These are phyloP conservation scores for Muscidifurax raptorellus DNA, from an alignment of 1,140 invertebrate genomes.

Conservation along the genomic window DNA sequence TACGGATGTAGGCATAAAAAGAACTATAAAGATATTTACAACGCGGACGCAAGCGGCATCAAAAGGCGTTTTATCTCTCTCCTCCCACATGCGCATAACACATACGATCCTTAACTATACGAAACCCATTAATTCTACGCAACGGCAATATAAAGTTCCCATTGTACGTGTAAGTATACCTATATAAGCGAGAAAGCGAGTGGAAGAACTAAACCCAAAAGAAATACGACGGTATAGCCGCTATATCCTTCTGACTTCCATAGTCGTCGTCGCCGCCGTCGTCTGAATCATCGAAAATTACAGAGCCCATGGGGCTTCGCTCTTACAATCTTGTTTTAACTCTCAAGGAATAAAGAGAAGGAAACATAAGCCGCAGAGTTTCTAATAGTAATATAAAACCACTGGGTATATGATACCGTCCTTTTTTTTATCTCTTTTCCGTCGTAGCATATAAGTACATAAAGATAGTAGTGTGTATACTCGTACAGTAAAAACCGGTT, in stretches of 20 bases:
- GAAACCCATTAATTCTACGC: slow-evolving; percentile 34
- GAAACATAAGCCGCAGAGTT: not conserved
- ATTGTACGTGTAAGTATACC: not conserved
- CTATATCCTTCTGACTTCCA: slow-evolving; percentile 28
- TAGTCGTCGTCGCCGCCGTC: not conserved
- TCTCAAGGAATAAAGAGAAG: not conserved
- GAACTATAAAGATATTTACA: not conserved
- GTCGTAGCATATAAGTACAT: not conserved
- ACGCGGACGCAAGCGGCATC: too few species aligned
- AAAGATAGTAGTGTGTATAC: too few species aligned
- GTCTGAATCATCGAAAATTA: slow-evolving; percentile 35
- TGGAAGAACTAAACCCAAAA: not conserved
- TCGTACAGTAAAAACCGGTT: slow-evolving; percentile 41
- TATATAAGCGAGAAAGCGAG: not conserved
- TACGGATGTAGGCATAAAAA: not conserved
- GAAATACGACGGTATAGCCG: slow-evolving; percentile 24
- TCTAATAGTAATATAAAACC: slow-evolving; percentile 46
- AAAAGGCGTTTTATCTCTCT: not conserved
- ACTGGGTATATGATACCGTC: not conserved
- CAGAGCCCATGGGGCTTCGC: slow-evolving; percentile 20
- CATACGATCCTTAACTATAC: not conserved
- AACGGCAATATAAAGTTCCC: slow-evolving; percentile 8
- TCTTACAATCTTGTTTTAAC: not conserved
- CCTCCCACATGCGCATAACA: not conserved
- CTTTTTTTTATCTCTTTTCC: not conserved